These are phyloP conservation scores for Apodemia mormo DNA, from an alignment of 2,888 invertebrate species.

Conservation along the genomic window DNA sequence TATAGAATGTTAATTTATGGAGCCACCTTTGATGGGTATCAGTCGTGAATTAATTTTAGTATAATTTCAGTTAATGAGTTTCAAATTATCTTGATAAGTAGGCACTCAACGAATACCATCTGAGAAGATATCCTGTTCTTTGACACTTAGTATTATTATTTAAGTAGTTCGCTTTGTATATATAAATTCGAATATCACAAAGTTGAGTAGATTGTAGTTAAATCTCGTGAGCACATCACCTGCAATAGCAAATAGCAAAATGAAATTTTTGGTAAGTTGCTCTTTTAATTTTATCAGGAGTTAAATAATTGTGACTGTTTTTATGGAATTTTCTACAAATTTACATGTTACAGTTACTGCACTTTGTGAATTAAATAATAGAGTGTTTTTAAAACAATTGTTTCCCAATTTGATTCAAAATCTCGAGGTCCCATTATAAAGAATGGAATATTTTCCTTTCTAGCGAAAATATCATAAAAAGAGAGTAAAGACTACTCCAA, in stretches of 20 bases:
- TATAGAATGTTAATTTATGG: neutral
- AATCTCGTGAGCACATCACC: neutral
- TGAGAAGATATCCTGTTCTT: neutral
- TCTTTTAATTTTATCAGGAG: constrained; percentile 23
- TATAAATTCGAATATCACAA: neutral
- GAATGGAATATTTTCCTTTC: no score
- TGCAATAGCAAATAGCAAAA: constrained; percentile 39
- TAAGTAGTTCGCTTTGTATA: constrained; percentile 1
- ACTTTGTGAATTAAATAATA: neutral
- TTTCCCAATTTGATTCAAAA: no score
- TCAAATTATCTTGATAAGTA: constrained; percentile 1
- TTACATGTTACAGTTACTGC: neutral
- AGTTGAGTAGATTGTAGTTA: constrained; percentile 1
- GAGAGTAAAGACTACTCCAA: no score
- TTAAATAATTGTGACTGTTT: neutral
- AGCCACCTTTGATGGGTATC: neutral
- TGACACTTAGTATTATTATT: neutral
- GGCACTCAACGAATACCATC: neutral
- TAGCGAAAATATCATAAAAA: neutral
- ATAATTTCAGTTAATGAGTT: constrained; percentile 14
- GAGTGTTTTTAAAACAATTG: no score
- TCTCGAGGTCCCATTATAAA: no score
- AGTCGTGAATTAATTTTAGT: neutral
- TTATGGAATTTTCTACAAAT: neutral
- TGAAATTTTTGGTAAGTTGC: constrained; percentile 61